Percentiles rank a stretch among this genome's conserved stretches.
Evolutionary conservation across 2,888 invertebrate species (phyloP).

Genomic region (Sphecodes monilicornis): DNA sequence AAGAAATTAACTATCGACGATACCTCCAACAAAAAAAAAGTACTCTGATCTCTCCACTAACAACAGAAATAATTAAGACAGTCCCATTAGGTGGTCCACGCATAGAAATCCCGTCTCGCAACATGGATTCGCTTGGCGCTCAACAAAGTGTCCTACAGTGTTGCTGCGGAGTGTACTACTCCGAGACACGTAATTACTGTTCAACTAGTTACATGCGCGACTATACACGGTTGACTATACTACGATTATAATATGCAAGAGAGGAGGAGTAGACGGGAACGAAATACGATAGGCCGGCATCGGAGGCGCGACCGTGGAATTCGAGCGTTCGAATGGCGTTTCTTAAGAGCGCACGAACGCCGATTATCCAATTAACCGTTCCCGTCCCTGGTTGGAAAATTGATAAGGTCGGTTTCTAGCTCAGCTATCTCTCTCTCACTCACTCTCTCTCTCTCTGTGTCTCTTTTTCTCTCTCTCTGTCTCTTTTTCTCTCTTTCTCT

Average conservation of each 20-base stretch:
- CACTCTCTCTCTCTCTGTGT: background rate
- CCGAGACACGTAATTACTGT: conserved; percentile 62
- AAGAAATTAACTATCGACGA: too few relatives aligned
- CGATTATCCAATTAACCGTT: conserved; percentile 73
- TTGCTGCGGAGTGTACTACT: background rate
- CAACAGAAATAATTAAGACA: background rate
- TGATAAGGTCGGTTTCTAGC: conserved; percentile 60
- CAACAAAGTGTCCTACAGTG: background rate
- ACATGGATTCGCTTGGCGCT: background rate
- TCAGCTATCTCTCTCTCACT: background rate
- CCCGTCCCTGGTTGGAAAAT: conserved; percentile 52
- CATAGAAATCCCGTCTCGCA: background rate
- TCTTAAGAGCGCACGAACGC: conserved; percentile 42
- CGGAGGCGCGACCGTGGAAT: conserved; percentile 52
- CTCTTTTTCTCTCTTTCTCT: too few relatives aligned
- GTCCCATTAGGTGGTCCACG: background rate
- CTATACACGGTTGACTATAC: conserved; percentile 27
- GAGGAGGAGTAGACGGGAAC: conserved; percentile 35
- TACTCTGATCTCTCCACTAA: too few relatives aligned
- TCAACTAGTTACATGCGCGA: conserved; percentile 58
- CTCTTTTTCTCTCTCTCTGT: background rate
- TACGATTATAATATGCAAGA: conserved; percentile 65
- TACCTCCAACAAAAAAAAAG: too few relatives aligned
- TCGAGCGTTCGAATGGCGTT: conserved; percentile 43
- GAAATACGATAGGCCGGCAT: conserved; percentile 49